Percentiles rank a stretch among this genome's conserved stretches.
phyloP scores from a whole-genome alignment of 2,113 vertebrate species.

The Semicossyphus pulcher region DNA sequence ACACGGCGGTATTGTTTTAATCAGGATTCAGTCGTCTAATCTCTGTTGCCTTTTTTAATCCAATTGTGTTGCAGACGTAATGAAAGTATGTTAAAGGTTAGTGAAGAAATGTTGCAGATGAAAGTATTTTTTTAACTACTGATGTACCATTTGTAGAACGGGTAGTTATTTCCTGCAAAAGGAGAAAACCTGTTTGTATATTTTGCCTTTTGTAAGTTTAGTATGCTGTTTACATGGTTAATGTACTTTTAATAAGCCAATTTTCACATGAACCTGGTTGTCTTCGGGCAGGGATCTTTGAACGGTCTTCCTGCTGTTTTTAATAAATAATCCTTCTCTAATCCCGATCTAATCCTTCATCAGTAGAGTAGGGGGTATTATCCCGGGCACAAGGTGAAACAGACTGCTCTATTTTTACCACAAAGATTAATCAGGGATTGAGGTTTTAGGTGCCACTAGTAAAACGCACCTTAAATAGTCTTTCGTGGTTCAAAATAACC shows the following conservation, averaged over 20 bases:
- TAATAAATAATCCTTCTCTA: constrained; percentile 72
- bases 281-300: constrained; percentile 40
- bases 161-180: background rate
- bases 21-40: constrained; percentile 62
- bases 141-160: constrained; percentile 15
- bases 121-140: background rate
- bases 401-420: constrained; percentile 77
- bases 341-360: constrained; percentile 68
- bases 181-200: constrained; percentile 15
- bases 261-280: constrained; percentile 22
- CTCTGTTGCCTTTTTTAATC: constrained; percentile 69
- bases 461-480: constrained; percentile 65
- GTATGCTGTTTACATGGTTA: constrained; percentile 47
- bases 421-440: constrained; percentile 81
- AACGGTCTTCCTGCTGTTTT: constrained; percentile 44
- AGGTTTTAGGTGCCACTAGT: constrained; percentile 67
- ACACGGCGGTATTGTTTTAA: constrained; percentile 60
- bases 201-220: constrained; percentile 57
- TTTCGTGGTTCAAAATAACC: constrained; percentile 48
- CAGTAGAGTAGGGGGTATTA: constrained; percentile 49
- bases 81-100: background rate
- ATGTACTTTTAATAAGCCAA: constrained; percentile 25
- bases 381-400: constrained; percentile 68
- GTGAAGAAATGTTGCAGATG: background rate
- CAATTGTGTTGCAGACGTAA: constrained; percentile 24